Percentiles rank a stretch among this genome's conserved stretches.
phyloP scores from a whole-genome alignment of 2,888 invertebrate genomes.

The Euplexia lucipara region DNA sequence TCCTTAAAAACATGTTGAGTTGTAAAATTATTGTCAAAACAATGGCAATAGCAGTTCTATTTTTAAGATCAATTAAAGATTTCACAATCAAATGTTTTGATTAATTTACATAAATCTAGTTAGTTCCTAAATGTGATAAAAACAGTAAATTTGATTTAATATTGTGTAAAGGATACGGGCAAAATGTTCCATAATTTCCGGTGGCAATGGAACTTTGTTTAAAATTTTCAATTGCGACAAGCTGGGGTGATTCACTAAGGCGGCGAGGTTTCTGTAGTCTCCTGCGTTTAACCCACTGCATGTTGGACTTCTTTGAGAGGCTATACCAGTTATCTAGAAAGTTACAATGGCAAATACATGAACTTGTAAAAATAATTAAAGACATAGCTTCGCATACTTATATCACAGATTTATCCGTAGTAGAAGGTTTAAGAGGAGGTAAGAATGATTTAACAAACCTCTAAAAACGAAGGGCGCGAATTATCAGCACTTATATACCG shows the following conservation, averaged over 20 bases:
- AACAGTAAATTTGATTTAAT: background rate
- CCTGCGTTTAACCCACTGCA: slow-evolving; percentile 97
- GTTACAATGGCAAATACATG: slow-evolving; percentile 19
- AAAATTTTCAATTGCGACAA: slow-evolving; percentile 95
- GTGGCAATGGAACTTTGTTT: slow-evolving; percentile 97
- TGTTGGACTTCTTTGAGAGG: slow-evolving; percentile 93
- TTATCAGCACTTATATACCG: slow-evolving; percentile 93
- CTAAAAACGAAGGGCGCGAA: slow-evolving; percentile 93
- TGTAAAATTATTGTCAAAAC: background rate
- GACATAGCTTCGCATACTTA: background rate
- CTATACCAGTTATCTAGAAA: slow-evolving; percentile 92
- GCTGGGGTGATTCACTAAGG: slow-evolving; percentile 92
- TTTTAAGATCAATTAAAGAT: background rate
- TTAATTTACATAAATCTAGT: background rate
- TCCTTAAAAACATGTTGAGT: background rate
- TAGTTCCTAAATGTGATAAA: background rate
- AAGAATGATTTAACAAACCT: slow-evolving; percentile 78
- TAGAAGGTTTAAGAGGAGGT: background rate
- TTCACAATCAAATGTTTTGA: background rate
- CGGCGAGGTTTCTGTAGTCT: slow-evolving; percentile 96
- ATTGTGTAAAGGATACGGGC: slow-evolving; percentile 95
- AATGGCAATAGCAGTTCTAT: background rate
- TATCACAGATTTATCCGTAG: background rate
- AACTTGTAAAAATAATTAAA: background rate
- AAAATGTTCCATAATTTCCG: slow-evolving; percentile 98